Evolutionary conservation across 2,888 invertebrate genomes (phyloP).

Genomic region (Lampropteryx suffumata): DNA sequence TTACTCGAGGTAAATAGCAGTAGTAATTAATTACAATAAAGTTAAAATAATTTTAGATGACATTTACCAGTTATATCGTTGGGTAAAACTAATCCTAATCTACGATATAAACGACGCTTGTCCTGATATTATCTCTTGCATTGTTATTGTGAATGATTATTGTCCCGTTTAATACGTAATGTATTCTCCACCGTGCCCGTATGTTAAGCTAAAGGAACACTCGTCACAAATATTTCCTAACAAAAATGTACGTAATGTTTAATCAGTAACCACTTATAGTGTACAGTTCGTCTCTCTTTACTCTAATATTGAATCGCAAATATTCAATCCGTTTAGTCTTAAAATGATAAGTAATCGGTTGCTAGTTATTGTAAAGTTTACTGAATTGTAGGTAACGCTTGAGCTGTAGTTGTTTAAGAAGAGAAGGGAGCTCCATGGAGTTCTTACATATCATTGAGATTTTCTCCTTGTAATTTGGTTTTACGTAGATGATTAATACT

Average conservation of each 20-base stretch:
- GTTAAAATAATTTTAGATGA: conserved; percentile 36
- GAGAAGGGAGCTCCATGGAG: conserved; percentile 76
- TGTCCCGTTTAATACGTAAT: conserved; percentile 17
- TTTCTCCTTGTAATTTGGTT: conserved; percentile 77
- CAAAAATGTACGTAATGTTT: conserved; percentile 6
- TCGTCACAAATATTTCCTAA: conserved; percentile 9
- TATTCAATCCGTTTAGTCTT: conserved; percentile 31
- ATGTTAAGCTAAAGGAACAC: not conserved
- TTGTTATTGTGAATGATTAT: conserved; percentile 21
- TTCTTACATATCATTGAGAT: conserved; percentile 82
- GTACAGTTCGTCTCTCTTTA: conserved; percentile 23
- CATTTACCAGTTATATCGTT: conserved; percentile 32
- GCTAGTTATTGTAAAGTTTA: conserved; percentile 66
- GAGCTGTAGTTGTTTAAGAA: conserved; percentile 72
- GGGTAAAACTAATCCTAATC: conserved; percentile 16
- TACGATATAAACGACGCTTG: conserved; percentile 29
- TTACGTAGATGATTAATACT: conserved; percentile 49
- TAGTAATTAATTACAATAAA: conserved; percentile 34
- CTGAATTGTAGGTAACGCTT: conserved; percentile 74
- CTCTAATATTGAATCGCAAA: conserved; percentile 15
- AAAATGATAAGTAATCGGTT: conserved; percentile 47
- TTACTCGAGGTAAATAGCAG: conserved; percentile 41
- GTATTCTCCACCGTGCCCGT: not conserved
- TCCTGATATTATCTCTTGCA: conserved; percentile 19
- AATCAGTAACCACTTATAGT: conserved; percentile 17